phyloP scores from a whole-genome alignment of 2,888 invertebrate species.

The Campaea margaritaria region DNA sequence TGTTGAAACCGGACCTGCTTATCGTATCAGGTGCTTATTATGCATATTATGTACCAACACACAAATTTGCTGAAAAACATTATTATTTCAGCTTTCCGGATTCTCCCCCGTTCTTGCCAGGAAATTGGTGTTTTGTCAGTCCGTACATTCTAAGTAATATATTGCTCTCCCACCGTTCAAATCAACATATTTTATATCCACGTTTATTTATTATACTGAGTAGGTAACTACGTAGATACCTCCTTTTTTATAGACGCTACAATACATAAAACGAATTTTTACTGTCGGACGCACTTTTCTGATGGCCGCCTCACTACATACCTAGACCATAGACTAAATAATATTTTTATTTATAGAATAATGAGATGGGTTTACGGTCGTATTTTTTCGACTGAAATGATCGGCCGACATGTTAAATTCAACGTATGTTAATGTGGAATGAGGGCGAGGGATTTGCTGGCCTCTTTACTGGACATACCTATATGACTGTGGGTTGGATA shows the following conservation, averaged over 20 bases:
- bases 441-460: conserved; percentile 6
- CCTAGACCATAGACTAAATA: conserved; percentile 43
- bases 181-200: conserved; percentile 15
- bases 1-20: too few species aligned
- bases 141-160: conserved; percentile 11
- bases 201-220: conserved; percentile 25
- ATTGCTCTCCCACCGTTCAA: conserved; percentile 14
- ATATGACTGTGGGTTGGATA: too few species aligned
- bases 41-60: too few species aligned
- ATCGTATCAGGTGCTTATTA: too few species aligned
- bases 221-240: conserved; percentile 7
- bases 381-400: conserved; percentile 23
- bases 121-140: conserved; percentile 7
- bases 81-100: too few species aligned
- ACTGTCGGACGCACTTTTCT: conserved; percentile 48
- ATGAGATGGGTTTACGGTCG: conserved; percentile 32
- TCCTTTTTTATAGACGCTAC: conserved; percentile 27
- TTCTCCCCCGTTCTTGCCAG: background rate
- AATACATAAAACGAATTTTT: conserved; percentile 46
- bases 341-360: conserved; percentile 43
- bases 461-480: background rate
- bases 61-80: too few species aligned
- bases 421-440: conserved; percentile 12
- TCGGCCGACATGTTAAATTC: conserved; percentile 18
- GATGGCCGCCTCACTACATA: conserved; percentile 36